A percentile compares a stretch with the other conserved stretches of the same genome.
These are phyloP conservation scores for Patella ulyssiponensis DNA, from an alignment of 2,888 invertebrate species.

Conservation along the genomic window DNA sequence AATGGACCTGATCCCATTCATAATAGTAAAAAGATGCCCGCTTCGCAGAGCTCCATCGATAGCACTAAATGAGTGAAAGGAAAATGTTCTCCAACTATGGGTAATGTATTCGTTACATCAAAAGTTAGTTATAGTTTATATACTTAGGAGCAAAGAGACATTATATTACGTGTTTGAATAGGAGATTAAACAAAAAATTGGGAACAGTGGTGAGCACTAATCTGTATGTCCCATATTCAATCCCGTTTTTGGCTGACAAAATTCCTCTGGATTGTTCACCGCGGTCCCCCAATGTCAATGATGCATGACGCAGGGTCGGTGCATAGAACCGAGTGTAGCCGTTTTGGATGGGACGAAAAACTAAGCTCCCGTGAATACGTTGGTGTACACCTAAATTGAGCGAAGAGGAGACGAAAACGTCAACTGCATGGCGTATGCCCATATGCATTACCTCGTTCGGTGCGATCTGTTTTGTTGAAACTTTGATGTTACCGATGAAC, in stretches of 20 bases:
- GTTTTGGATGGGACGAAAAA: no score
- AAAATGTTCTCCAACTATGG: conserved; percentile 68
- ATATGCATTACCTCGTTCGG: neutral
- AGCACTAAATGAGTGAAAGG: conserved; percentile 64
- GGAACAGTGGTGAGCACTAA: no score
- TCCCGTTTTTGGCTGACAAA: no score
- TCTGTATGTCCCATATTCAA: no score
- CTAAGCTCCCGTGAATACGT: neutral
- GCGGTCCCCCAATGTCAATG: no score
- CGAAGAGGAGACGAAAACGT: neutral
- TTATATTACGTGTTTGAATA: no score
- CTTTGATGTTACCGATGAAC: neutral
- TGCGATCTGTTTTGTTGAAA: neutral
- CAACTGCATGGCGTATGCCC: neutral
- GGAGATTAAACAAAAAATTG: no score
- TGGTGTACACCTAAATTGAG: neutral
- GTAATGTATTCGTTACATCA: conserved; percentile 31
- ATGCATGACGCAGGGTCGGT: conserved; percentile 2
- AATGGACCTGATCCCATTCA: conserved; percentile 59
- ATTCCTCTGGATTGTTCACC: no score
- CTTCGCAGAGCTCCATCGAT: conserved; percentile 45
- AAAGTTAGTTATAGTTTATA: neutral
- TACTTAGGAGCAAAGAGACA: no score
- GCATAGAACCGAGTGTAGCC: no score
- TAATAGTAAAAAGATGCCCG: conserved; percentile 48